Conservation (phyloP, 2,888 invertebrate genomes). For the Camptogramma bilineatum region DNA sequence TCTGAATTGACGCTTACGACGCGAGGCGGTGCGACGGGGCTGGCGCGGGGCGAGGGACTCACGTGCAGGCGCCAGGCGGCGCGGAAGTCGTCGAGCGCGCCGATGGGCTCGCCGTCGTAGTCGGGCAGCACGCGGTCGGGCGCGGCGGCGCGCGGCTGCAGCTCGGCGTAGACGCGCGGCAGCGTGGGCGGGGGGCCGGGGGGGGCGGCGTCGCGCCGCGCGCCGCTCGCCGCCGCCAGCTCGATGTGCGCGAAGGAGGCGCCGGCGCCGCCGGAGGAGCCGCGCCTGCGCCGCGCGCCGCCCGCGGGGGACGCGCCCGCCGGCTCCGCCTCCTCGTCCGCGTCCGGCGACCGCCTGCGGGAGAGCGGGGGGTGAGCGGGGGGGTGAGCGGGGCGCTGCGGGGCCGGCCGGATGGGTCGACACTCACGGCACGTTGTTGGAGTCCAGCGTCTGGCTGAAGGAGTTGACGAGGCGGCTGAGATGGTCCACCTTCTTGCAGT, state of each 20-base stretch:
- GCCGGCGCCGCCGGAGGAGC: slow-evolving; percentile 18
- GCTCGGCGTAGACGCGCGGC: slow-evolving; percentile 72
- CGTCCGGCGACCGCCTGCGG: slow-evolving; percentile 37
- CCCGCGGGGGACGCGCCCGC: slow-evolving; percentile 30
- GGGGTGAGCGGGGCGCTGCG: no score
- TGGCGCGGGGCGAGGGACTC: not conserved
- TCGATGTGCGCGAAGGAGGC: slow-evolving; percentile 48
- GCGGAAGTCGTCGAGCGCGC: slow-evolving; percentile 71
- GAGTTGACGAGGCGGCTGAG: slow-evolving; percentile 52
- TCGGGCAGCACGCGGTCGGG: slow-evolving; percentile 64
- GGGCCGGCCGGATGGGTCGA: no score
- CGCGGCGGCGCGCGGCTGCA: slow-evolving; percentile 69
- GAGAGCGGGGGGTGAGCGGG: no score
- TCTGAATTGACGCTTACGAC: no score
- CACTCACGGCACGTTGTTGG: slow-evolving; percentile 6
- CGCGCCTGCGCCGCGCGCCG: no score
- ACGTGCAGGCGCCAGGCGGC: slow-evolving; percentile 68
- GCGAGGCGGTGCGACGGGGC: no score
- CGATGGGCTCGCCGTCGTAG: slow-evolving; percentile 67
- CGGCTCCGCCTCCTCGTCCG: slow-evolving; percentile 17
- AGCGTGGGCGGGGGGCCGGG: slow-evolving; percentile 72
- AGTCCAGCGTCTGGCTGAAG: slow-evolving; percentile 2
- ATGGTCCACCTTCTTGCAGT: slow-evolving; percentile 90
- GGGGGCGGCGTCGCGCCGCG: slow-evolving; percentile 47
- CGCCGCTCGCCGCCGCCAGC: slow-evolving; percentile 45